Percentiles rank a stretch among this genome's conserved stretches.
These are phyloP conservation scores for Dryobotodes eremita DNA, from an alignment of 2,888 invertebrate species.

Conservation along the genomic window DNA sequence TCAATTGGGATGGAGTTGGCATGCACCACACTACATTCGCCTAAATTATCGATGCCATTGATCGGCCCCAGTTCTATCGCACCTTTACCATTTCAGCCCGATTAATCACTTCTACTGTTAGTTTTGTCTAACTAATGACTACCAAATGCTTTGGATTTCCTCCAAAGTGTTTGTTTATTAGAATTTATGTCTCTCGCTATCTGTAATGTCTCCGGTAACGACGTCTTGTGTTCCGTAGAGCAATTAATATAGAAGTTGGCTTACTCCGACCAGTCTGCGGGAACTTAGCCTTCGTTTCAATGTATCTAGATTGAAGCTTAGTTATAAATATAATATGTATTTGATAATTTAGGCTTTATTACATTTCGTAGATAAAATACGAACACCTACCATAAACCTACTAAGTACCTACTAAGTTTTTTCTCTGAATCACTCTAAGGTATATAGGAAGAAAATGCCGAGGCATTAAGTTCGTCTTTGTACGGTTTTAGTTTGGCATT, in stretches of 20 bases:
- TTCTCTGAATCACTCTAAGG: neutral
- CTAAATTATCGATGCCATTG: neutral
- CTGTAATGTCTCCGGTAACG: slow-evolving; percentile 14
- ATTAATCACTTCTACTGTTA: slow-evolving; percentile 30
- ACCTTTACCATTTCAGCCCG: slow-evolving; percentile 1
- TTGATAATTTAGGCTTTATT: neutral
- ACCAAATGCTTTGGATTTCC: slow-evolving; percentile 26
- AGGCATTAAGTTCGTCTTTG: neutral
- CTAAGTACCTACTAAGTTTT: neutral
- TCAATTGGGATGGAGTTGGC: neutral
- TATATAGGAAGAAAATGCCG: neutral
- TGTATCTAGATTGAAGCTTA: neutral
- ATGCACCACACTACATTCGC: neutral
- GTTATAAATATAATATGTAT: neutral
- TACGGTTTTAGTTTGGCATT: neutral
- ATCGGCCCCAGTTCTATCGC: no score
- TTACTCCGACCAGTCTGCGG: neutral
- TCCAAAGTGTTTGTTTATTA: slow-evolving; percentile 34
- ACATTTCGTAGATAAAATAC: neutral
- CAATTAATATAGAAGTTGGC: slow-evolving; percentile 44
- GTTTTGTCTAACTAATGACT: slow-evolving; percentile 18
- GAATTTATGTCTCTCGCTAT: slow-evolving; percentile 35
- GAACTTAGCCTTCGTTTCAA: neutral
- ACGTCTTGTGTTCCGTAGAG: neutral
- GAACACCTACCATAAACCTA: neutral